Conservation (phyloP, 2,888 invertebrate genomes). For the Agriopis leucophaearia region DNA sequence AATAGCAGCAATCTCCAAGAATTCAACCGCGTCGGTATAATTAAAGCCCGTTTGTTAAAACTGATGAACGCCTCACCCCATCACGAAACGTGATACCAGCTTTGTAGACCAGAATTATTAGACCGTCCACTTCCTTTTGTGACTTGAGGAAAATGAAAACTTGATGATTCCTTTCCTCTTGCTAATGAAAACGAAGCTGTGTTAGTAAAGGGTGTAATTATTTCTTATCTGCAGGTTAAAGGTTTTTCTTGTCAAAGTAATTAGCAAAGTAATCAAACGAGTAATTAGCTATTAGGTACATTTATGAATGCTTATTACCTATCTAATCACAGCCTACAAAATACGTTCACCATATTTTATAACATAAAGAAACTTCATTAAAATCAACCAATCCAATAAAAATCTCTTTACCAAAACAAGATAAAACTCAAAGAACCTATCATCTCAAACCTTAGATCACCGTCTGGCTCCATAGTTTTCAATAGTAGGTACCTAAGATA, state of each 20-base stretch:
- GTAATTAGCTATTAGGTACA: no score
- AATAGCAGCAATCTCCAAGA: constrained; percentile 11
- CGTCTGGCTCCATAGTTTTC: no score
- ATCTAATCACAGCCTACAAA: no score
- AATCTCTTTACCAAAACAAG: no score
- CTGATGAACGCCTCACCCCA: constrained; percentile 19
- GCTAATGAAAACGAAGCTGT: constrained; percentile 10
- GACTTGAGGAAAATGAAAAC: constrained; percentile 25
- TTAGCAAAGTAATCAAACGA: no score
- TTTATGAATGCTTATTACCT: no score
- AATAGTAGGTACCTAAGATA: no score
- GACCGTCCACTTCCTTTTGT: constrained; percentile 7
- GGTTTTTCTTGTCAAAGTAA: neutral
- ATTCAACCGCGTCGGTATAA: constrained; percentile 14
- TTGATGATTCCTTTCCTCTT: constrained; percentile 15
- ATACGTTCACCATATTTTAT: no score
- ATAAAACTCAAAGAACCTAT: no score
- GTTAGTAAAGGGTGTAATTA: neutral
- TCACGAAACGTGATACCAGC: constrained; percentile 15
- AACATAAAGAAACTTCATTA: no score
- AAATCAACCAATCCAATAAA: no score
- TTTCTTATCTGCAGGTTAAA: neutral
- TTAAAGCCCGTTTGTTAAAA: constrained; percentile 29
- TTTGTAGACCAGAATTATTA: constrained; percentile 30
- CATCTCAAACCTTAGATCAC: no score